phyloP scores from a whole-genome alignment of 2,113 vertebrate genomes.

The Spermophilus dauricus region DNA sequence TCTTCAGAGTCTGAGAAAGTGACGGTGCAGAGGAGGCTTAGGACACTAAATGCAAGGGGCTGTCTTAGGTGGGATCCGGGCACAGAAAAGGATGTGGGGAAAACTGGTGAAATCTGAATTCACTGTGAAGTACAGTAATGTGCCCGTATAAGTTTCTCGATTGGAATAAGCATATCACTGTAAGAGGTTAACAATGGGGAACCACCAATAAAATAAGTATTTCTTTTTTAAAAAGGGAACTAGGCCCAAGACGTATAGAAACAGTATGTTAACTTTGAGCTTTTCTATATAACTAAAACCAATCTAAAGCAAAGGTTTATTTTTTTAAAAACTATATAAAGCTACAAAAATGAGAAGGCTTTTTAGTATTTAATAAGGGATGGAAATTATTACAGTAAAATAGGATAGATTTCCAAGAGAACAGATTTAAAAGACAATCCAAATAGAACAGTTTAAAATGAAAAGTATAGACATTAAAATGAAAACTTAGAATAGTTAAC shows the following conservation, averaged over 20 bases:
- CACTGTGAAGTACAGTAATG: neutral
- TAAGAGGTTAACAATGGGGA: neutral
- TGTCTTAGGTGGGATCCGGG: neutral
- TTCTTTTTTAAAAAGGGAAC: too few relatives aligned
- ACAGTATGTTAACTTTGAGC: neutral
- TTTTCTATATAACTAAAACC: neutral
- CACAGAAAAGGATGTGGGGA: neutral
- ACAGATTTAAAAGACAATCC: neutral
- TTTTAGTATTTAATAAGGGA: neutral
- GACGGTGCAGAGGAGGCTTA: too few relatives aligned
- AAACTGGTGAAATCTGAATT: neutral
- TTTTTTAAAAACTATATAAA: neutral
- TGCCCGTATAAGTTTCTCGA: neutral
- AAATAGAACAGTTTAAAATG: neutral
- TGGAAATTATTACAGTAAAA: neutral
- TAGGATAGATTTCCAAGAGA: neutral
- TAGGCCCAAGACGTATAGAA: neutral
- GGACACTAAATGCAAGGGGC: neutral
- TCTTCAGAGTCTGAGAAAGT: neutral
- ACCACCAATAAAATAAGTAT: too few relatives aligned
- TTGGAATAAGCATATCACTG: neutral
- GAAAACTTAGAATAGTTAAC: neutral
- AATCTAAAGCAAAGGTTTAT: neutral
- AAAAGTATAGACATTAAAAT: neutral
- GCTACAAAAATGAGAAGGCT: neutral